Conservation (phyloP, 2,888 invertebrate species). For the Acleris emargana region DNA sequence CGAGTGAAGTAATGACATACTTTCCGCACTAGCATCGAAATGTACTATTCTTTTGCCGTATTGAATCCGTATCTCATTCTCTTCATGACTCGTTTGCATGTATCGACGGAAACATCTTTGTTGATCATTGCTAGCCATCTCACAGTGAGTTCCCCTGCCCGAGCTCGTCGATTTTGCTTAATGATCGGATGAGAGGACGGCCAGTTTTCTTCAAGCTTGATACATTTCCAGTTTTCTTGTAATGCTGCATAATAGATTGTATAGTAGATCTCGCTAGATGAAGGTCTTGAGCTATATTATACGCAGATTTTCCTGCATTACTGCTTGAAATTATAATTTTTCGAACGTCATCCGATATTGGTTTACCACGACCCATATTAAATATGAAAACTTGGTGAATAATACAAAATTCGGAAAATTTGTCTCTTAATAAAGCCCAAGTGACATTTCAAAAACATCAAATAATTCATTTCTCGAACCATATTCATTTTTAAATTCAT, state of each 20-base stretch:
- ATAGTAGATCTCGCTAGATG: constrained; percentile 2
- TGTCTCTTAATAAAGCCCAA: neutral
- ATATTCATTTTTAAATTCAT: no score
- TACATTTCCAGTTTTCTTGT: constrained; percentile 1
- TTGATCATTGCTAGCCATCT: constrained; percentile 10
- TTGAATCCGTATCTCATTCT: constrained; percentile 1
- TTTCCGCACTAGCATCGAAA: no score
- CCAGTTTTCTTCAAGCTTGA: no score
- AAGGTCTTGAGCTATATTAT: neutral
- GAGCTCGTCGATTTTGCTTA: constrained; percentile 12
- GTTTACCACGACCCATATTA: no score
- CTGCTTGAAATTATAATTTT: no score
- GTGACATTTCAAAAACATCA: neutral
- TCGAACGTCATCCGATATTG: no score
- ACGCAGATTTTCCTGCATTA: neutral
- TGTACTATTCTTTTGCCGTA: constrained; percentile 12
- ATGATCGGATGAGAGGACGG: constrained; percentile 9
- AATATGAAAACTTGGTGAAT: neutral
- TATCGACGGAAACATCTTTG: constrained; percentile 16
- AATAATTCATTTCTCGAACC: neutral
- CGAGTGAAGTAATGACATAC: no score
- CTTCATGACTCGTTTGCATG: constrained; percentile 6
- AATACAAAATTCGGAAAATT: neutral
- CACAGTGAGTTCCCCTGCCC: constrained; percentile 4
- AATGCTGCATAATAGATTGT: neutral